Evolutionary conservation across 2,797 vertebrate genomes (phyloP).

Genomic region (Notoglanidium macrostoma): DNA sequence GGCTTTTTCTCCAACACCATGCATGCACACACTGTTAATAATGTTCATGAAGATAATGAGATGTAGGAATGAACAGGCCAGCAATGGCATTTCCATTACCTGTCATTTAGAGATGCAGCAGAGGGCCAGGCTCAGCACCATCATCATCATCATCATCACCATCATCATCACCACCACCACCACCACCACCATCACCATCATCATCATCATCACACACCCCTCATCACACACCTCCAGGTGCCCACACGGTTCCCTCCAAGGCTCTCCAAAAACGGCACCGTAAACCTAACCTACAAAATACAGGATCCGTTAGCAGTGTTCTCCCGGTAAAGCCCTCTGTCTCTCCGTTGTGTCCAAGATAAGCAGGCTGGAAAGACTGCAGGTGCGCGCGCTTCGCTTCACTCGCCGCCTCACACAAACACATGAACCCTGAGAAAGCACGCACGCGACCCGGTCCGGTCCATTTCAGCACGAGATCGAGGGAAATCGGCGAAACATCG

Average conservation of each 20-base stretch:
- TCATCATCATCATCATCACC: slow-evolving; percentile 50
- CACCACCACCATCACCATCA: slow-evolving; percentile 65
- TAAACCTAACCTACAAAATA: background rate
- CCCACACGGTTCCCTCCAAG: background rate
- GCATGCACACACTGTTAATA: background rate
- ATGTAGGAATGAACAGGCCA: slow-evolving; percentile 16
- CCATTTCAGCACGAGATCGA: slow-evolving; percentile 30
- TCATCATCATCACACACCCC: slow-evolving; percentile 57
- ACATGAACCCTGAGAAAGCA: background rate
- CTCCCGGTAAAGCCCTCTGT: background rate
- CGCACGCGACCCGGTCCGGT: slow-evolving; percentile 29
- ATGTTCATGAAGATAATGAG: background rate
- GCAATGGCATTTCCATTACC: slow-evolving; percentile 15
- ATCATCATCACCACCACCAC: slow-evolving; percentile 48
- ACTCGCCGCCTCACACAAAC: background rate
- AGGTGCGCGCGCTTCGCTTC: background rate
- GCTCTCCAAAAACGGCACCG: background rate
- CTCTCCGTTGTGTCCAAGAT: background rate
- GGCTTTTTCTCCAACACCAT: slow-evolving; percentile 2
- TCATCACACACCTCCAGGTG: slow-evolving; percentile 55
- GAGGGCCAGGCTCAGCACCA: slow-evolving; percentile 52
- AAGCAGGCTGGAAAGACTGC: background rate
- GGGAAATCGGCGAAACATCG: slow-evolving; percentile 11
- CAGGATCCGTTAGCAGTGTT: background rate
- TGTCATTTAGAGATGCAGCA: slow-evolving; percentile 48